A percentile compares a stretch with the other conserved stretches of the same genome.
These are phyloP conservation scores for Campylorhamphus procurvoides DNA, from an alignment of 2,113 vertebrate genomes.

Conservation along the genomic window DNA sequence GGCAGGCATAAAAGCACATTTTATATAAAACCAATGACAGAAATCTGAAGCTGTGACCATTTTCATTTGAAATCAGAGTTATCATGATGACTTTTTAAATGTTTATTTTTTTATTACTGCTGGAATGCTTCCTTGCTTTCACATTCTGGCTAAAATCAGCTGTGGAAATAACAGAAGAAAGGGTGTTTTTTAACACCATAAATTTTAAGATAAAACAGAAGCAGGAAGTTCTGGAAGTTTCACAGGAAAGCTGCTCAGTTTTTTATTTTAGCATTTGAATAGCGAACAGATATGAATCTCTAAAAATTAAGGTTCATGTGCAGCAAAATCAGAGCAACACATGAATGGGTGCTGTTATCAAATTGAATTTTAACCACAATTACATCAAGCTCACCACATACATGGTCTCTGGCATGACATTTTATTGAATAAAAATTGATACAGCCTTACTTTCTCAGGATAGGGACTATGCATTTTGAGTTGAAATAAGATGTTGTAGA, in stretches of 20 bases:
- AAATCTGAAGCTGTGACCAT: neutral
- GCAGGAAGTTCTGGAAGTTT: conserved; percentile 33
- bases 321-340: neutral
- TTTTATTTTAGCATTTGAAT: neutral
- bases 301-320: neutral
- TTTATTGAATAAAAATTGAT: neutral
- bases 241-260: conserved; percentile 22
- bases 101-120: neutral
- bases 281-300: neutral
- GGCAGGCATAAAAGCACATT: neutral
- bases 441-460: neutral
- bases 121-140: neutral
- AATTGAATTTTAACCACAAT: neutral
- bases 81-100: neutral
- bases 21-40: neutral
- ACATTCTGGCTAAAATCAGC: neutral
- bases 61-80: neutral
- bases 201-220: conserved; percentile 33
- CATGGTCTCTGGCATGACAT: neutral
- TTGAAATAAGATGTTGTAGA: neutral
- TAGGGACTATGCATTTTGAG: neutral
- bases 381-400: neutral
- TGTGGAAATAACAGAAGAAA: conserved; percentile 22
- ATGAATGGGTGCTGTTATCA: neutral
- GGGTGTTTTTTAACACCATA: neutral